phyloP scores from a whole-genome alignment of 2,888 invertebrate genomes.

The Micoletzkya japonica region DNA sequence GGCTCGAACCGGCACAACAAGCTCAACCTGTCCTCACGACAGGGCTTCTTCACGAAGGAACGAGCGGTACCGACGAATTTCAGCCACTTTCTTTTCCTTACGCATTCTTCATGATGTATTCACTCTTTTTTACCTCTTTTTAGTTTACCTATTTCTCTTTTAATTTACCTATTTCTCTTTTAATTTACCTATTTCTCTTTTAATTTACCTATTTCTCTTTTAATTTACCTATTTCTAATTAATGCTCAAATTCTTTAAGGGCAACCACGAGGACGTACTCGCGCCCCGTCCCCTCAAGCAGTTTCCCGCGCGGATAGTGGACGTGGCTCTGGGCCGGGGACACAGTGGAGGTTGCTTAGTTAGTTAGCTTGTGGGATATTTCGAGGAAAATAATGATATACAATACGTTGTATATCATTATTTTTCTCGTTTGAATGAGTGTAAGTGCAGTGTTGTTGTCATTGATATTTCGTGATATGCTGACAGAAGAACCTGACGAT shows the following conservation, averaged over 20 bases:
- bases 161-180: too few species aligned
- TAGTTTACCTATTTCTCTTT: too few species aligned
- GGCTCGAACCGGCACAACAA: conserved; percentile 73
- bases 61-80: conserved; percentile 30
- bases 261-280: conserved; percentile 66
- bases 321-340: conserved; percentile 71
- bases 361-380: too few species aligned
- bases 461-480: neutral
- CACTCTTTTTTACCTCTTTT: too few species aligned
- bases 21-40: conserved; percentile 71
- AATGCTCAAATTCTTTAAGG: conserved; percentile 29
- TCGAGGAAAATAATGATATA: neutral
- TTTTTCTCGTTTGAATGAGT: neutral
- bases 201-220: too few species aligned
- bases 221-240: too few species aligned
- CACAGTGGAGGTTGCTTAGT: conserved; percentile 67
- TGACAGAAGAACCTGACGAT: neutral
- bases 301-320: conserved; percentile 70
- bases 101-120: too few species aligned
- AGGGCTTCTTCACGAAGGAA: conserved; percentile 68
- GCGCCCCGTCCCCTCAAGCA: conserved; percentile 67
- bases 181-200: too few species aligned
- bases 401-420: neutral
- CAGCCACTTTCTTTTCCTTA: neutral
- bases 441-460: neutral